These are phyloP conservation scores for Pangasianodon hypophthalmus DNA, from an alignment of 2,113 vertebrate species.

Conservation along the genomic window DNA sequence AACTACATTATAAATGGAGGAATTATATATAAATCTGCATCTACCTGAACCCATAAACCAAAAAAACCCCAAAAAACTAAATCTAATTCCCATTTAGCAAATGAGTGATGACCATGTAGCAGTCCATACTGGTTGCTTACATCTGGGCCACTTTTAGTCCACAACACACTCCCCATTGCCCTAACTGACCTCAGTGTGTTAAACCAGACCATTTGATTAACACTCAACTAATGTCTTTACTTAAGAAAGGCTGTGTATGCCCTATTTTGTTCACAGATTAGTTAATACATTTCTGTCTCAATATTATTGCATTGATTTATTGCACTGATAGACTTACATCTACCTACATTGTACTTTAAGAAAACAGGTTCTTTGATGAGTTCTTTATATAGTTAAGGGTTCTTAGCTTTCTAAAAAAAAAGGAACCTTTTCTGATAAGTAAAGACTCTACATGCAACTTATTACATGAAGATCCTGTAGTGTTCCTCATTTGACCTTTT, in stretches of 20 bases:
- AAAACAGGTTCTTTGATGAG: not conserved
- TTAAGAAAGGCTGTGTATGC: not conserved
- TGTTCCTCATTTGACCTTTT: not conserved
- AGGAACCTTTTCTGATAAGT: not conserved
- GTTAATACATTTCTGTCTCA: not conserved
- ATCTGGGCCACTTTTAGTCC: not conserved
- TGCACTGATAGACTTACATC: not conserved
- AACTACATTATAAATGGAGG: not conserved
- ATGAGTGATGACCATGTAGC: not conserved
- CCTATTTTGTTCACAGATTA: not conserved
- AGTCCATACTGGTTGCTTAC: not conserved
- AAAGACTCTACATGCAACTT: not conserved
- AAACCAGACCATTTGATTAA: not conserved
- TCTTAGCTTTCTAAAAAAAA: not conserved
- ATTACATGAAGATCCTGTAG: not conserved
- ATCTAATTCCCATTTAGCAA: not conserved
- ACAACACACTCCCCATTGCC: not conserved
- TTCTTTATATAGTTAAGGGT: not conserved
- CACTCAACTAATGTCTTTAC: not conserved
- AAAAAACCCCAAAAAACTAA: not conserved
- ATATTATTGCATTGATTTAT: not conserved
- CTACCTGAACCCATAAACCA: not conserved
- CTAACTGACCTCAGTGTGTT: not conserved
- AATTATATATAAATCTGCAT: not conserved
- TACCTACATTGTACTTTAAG: not conserved